Evolutionary conservation across 2,888 invertebrate species (phyloP).

Genomic region (Leptinotarsa rubiginosa): DNA sequence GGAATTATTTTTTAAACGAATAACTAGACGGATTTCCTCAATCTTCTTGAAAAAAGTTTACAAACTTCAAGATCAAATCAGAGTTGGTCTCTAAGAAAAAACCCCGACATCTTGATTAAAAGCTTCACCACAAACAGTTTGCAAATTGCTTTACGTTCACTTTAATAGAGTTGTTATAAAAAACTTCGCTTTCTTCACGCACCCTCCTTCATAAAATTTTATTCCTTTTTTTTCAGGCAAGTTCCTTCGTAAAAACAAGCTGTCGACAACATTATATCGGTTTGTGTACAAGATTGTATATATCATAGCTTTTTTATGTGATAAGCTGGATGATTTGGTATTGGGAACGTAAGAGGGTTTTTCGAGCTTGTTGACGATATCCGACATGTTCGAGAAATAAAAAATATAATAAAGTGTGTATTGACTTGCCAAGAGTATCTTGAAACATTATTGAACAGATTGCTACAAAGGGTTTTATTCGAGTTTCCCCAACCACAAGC

Average conservation of each 20-base stretch:
- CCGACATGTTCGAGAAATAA: conserved; percentile 6
- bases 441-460: conserved; percentile 1
- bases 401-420: conserved; percentile 19
- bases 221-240: conserved; percentile 36
- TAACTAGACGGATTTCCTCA: not conserved
- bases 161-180: conserved; percentile 43
- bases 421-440: conserved; percentile 3
- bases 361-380: conserved; percentile 13
- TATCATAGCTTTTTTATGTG: conserved; percentile 28
- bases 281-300: conserved; percentile 31
- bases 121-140: conserved; percentile 5
- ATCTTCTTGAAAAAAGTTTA: not conserved
- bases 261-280: conserved; percentile 43
- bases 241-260: conserved; percentile 45
- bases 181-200: conserved; percentile 35
- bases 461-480: not conserved
- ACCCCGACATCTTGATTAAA: not conserved
- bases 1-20: not conserved
- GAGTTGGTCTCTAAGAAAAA: not conserved
- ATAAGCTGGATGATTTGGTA: conserved; percentile 23
- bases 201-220: conserved; percentile 44
- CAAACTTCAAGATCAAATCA: conserved; percentile 8
- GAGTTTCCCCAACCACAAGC: not conserved
- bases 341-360: conserved; percentile 12
- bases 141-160: conserved; percentile 14